Base-by-base conservation (phyloP, 2,888 invertebrate species). In the Suillia variegata region DNA sequence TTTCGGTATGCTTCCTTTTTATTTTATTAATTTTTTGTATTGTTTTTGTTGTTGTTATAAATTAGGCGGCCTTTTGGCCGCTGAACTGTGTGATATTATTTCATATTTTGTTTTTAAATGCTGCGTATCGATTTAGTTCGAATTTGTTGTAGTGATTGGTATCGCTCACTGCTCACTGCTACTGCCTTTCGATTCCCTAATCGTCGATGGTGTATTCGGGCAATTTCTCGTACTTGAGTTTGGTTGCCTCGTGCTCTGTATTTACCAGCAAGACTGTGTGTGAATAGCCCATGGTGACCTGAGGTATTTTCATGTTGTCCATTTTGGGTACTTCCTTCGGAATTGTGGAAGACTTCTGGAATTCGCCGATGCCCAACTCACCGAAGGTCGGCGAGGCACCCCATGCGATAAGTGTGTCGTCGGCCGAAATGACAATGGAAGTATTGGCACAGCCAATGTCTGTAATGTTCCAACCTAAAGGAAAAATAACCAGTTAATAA, bases 371-470 rank as follows among this genome's bases (percentile, higher is more conserved):
- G 62, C 95, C 95, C 85, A 97, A 83, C 85, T 96, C 96, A 0
- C 97, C 97, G 73, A 89, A 96, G 2, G 95, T 94, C 0, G 96
- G 96, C 42, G 94, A 91, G n/a, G 92, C 91, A 2, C 96, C 96
- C 94, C 96, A 96, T 24, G 92, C 91, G 67, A 97, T 92, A 4
- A 95, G 87, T 17, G 91, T 90, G 53, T 96, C 93, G 78, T 97
- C 97, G 0, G 96, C 96, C 1, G 93, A 90, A 33, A 96, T 88
- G 54, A 96, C 87, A 59, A 92, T 88, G 24, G 93, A 94, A 0
- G 93, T 94, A 76, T 90, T 88, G 60, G 91, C 90, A 56, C 93
- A 91, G 1, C 90, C 95, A 42, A 96, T 87, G 68, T 90, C 88
- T 59, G 92, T 88, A 21, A 97, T 90, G 70, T 91, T 90, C 96